Conservation (phyloP, 2,113 vertebrate genomes). For the Nesoenas mayeri region DNA sequence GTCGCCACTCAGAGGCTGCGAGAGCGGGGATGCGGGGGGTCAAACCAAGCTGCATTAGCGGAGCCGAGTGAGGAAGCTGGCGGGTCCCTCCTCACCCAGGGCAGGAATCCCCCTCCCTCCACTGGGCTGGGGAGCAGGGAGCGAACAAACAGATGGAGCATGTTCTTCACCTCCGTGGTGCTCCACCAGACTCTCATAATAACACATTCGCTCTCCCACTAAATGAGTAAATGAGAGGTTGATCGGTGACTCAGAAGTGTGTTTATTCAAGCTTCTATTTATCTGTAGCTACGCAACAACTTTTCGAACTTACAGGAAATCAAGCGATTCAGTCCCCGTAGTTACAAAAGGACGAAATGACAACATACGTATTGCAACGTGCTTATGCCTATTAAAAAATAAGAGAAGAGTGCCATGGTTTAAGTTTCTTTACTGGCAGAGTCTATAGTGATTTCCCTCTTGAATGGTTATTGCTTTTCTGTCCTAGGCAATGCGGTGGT, state of each 20-base stretch:
- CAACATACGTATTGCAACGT: not conserved
- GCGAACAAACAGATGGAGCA: not conserved
- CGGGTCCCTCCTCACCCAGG: not conserved
- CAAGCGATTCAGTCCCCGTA: not conserved
- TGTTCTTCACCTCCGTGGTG: not conserved
- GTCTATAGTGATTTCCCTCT: not conserved
- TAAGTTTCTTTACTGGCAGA: not conserved
- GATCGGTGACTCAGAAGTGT: slow-evolving; percentile 44
- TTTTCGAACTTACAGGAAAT: not conserved
- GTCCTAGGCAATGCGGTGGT: not conserved
- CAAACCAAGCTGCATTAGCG: accelerated
- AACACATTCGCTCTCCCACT: not conserved
- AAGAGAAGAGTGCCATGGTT: not conserved
- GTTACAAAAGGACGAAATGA: not conserved
- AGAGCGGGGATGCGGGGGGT: accelerated
- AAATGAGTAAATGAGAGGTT: slow-evolving; percentile 37
- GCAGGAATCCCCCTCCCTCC: not conserved
- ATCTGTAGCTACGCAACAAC: not conserved
- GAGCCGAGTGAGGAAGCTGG: not conserved
- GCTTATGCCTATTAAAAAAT: not conserved
- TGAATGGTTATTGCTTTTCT: not conserved
- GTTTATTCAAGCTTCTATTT: slow-evolving; percentile 6
- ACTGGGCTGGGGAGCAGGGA: not conserved
- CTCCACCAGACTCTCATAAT: not conserved
- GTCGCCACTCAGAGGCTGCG: accelerated